These are phyloP conservation scores for Hippocampus zosterae DNA, from an alignment of 2,113 vertebrate genomes.

Conservation along the genomic window DNA sequence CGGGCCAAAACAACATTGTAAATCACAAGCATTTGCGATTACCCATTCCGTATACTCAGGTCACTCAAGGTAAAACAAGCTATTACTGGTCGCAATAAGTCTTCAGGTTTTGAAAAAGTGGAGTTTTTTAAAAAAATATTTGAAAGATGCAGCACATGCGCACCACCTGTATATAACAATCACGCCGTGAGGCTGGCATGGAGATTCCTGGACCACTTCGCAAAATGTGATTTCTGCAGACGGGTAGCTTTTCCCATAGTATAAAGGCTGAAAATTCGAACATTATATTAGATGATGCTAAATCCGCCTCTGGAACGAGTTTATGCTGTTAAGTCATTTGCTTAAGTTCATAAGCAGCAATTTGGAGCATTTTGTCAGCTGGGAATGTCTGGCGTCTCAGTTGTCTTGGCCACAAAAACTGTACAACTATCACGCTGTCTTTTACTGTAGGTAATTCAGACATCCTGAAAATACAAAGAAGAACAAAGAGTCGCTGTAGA, in stretches of 20 bases:
- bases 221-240: neutral
- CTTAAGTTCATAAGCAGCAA: no score
- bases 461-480: no score
- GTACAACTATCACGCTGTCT: no score
- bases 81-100: neutral
- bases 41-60: neutral
- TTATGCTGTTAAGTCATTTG: neutral
- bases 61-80: conserved; percentile 3
- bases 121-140: neutral
- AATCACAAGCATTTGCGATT: conserved; percentile 38
- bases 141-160: neutral
- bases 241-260: neutral
- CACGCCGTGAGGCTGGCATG: neutral
- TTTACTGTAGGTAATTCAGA: no score
- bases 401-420: no score
- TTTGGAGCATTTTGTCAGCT: no score
- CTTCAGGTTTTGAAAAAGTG: neutral
- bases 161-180: neutral
- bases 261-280: neutral
- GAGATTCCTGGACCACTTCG: neutral
- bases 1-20: conserved; percentile 44
- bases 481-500: no score
- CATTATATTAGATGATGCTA: neutral
- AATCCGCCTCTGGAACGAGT: neutral
- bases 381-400: no score